A percentile compares a stretch with the other conserved stretches of the same genome.
Conservation (phyloP, 2,113 vertebrate species). For the Lanius ludovicianus region DNA sequence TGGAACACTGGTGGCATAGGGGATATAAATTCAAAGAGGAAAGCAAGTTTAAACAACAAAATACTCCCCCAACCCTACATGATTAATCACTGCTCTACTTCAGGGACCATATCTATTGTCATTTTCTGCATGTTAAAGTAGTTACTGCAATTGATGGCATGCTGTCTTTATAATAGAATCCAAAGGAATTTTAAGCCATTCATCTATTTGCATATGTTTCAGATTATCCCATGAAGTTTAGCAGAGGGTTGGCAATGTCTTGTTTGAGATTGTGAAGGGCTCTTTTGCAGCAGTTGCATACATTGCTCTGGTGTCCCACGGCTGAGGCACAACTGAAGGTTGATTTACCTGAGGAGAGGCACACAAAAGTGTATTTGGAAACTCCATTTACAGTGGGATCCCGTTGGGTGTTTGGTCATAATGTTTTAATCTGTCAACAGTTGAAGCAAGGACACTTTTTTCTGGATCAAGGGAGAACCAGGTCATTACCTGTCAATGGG, state of each 20-base stretch:
- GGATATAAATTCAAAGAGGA: background rate
- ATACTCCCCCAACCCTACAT: background rate
- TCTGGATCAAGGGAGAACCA: background rate
- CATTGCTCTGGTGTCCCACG: background rate
- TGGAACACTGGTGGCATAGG: background rate
- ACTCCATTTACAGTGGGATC: background rate
- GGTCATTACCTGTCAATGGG: background rate
- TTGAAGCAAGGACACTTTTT: background rate
- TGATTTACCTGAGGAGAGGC: background rate
- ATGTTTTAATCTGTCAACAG: background rate
- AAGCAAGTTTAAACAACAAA: background rate
- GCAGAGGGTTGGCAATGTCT: background rate
- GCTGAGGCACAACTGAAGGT: background rate
- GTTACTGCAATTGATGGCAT: background rate
- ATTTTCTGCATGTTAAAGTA: conserved; percentile 21
- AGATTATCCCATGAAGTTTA: conserved; percentile 13
- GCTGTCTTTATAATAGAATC: background rate
- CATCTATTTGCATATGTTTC: conserved; percentile 24
- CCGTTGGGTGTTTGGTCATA: background rate
- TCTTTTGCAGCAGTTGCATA: background rate
- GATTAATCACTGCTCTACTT: background rate
- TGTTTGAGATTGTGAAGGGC: conserved; percentile 1
- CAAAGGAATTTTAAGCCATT: conserved; percentile 10
- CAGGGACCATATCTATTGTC: background rate
- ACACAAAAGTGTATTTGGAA: background rate